Base-by-base conservation (phyloP, 2,113 vertebrate genomes). In the Sialia sialis region DNA sequence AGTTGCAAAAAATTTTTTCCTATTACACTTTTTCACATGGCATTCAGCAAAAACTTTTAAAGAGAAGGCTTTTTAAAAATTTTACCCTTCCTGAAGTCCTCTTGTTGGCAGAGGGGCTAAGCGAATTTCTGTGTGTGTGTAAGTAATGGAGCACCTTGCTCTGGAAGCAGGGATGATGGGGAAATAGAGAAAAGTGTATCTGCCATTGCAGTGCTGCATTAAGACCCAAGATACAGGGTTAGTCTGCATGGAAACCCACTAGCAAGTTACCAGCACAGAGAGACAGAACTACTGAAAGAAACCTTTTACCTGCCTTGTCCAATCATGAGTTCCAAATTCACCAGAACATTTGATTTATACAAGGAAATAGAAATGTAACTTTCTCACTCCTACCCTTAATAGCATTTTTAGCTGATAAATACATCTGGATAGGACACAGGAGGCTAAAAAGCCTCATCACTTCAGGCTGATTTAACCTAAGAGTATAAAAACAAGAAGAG, bases 11-110 rank as follows among this genome's bases (percentile, higher is more conserved):
- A 34, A 49, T 14, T 6, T 16, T 23, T 51, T 77, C 73, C 52
- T 66, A 30, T 54, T 60, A 85, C 23, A 39, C 22, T 66, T 80
- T 93, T 80, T 52, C 51, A 75, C 4, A 4, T 11, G 48, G 6
- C 36, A 41, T 92, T 75, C 56, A 88, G 23, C 46, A 94, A 78
- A 88, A 21, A 16, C 39, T 84, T 85, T 52, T 52, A 54, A 84
- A 87, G 19, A 80, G 7, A 3, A 39, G 21, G 20, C 6, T 79
- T 27, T 48, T 68, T 2, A 8, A 54, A 52, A 60, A 46, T 30
- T 22, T 55, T 44, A 63, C 7, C 38, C 19, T 51, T 89, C 39
- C 69, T 44, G 59, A 80, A 25, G 17, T 58, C 52, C 30, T 79
- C 30, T 59, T 59, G 17, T 55, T 63, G 69, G 23, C 9, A 41